Conservation (phyloP, 2,888 invertebrate species). For the Escarpia spicata region DNA sequence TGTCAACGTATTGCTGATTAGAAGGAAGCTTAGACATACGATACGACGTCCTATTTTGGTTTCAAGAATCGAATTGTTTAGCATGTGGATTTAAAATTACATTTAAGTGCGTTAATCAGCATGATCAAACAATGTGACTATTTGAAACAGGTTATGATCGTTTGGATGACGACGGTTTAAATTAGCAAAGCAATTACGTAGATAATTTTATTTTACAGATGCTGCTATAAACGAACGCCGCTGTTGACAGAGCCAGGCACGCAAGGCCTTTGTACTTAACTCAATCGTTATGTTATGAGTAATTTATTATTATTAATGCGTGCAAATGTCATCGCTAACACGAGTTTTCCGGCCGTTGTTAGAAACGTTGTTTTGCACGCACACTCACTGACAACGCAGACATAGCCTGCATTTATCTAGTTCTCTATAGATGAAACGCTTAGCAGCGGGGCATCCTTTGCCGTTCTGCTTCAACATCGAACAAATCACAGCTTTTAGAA, state of each 20-base stretch:
- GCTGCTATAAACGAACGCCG: too few relatives aligned
- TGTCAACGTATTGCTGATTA: too few relatives aligned
- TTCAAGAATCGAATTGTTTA: too few relatives aligned
- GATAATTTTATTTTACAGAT: too few relatives aligned
- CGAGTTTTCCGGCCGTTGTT: neutral
- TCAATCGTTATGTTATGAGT: neutral
- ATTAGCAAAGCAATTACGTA: too few relatives aligned
- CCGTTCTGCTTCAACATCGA: neutral
- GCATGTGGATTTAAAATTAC: too few relatives aligned
- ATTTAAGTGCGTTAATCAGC: too few relatives aligned
- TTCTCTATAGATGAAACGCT: neutral
- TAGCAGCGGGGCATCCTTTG: neutral
- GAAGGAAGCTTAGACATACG: too few relatives aligned
- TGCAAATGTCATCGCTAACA: neutral
- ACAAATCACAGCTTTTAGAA: neutral
- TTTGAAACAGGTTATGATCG: too few relatives aligned
- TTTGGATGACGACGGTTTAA: too few relatives aligned
- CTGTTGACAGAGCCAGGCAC: neutral
- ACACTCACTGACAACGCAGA: neutral
- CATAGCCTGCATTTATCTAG: neutral
- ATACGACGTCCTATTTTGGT: too few relatives aligned
- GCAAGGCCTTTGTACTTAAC: neutral
- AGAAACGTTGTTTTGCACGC: neutral
- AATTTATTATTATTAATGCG: neutral
- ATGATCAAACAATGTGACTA: too few relatives aligned